A percentile compares a stretch with the other conserved stretches of the same genome.
These are phyloP conservation scores for Cotesia chilonis DNA, from an alignment of 1,140 invertebrate genomes.

Conservation along the genomic window DNA sequence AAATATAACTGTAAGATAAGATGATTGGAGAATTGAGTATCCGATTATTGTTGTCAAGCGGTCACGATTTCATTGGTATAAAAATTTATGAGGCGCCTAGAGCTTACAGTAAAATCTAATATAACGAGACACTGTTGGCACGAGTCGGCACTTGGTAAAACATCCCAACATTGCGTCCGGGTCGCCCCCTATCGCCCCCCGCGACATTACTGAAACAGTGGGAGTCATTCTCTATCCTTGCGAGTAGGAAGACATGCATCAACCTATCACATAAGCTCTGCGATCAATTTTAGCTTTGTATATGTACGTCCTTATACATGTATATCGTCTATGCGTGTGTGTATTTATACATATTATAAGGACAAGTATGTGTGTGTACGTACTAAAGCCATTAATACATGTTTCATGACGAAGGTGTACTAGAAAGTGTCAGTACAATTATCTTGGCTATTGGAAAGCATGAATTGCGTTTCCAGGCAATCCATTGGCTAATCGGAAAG, in stretches of 20 bases:
- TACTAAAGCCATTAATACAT: no score
- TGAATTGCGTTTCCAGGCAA: constrained; percentile 6
- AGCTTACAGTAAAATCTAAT: constrained; percentile 59
- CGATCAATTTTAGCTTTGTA: constrained; percentile 50
- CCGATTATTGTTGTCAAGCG: constrained; percentile 48
- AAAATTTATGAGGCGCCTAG: constrained; percentile 59
- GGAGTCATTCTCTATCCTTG: constrained; percentile 5
- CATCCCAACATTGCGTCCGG: constrained; percentile 45
- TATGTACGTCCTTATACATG: constrained; percentile 13
- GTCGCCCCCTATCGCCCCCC: constrained; percentile 18
- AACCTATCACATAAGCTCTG: constrained; percentile 36
- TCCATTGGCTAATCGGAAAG: constrained; percentile 26
- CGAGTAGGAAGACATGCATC: constrained; percentile 10
- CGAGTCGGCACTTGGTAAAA: constrained; percentile 60
- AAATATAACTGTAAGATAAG: not conserved
- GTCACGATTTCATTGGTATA: constrained; percentile 62
- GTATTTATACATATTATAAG: constrained; percentile 6
- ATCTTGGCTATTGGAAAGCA: not conserved
- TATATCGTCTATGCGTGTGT: no score
- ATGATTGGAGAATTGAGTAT: constrained; percentile 40
- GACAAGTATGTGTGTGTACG: no score
- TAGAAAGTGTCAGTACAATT: constrained; percentile 16
- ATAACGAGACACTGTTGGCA: constrained; percentile 63
- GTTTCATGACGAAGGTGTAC: not conserved
- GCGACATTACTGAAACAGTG: constrained; percentile 51